Evolutionary conservation across 2,113 vertebrate genomes (phyloP).

Genomic region (Sinocyclocheilus rhinocerous): DNA sequence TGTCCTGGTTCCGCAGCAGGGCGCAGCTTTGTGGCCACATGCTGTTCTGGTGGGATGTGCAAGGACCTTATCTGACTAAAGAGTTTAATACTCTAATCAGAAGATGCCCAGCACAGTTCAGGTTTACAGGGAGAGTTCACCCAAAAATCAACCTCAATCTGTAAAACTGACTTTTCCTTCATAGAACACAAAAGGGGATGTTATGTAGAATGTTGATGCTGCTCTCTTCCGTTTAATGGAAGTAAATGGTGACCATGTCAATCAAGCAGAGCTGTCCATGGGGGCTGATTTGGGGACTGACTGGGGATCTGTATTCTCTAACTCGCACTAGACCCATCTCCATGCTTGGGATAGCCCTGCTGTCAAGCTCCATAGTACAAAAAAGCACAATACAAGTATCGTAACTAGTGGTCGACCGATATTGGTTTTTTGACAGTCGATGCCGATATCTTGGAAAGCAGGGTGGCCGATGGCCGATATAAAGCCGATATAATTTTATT

Average conservation of each 20-base stretch:
- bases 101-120: neutral
- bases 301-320: no score
- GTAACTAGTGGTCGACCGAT: no score
- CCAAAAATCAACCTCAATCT: neutral
- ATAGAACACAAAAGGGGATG: neutral
- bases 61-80: conserved; percentile 21
- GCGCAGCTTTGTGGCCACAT: neutral
- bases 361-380: neutral
- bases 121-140: neutral
- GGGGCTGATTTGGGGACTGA: neutral
- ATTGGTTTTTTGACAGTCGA: no score
- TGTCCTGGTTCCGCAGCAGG: neutral
- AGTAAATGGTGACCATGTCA: neutral
- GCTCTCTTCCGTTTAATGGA: neutral
- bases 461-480: no score
- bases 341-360: neutral
- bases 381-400: neutral
- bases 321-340: neutral
- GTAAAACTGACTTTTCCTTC: neutral
- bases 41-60: neutral
- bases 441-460: no score
- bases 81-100: neutral
- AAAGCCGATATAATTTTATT: no score
- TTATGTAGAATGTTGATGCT: neutral
- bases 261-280: neutral